Evolutionary conservation across 2,113 vertebrate genomes (phyloP).

Genomic region (Leptobrachium leishanense): DNA sequence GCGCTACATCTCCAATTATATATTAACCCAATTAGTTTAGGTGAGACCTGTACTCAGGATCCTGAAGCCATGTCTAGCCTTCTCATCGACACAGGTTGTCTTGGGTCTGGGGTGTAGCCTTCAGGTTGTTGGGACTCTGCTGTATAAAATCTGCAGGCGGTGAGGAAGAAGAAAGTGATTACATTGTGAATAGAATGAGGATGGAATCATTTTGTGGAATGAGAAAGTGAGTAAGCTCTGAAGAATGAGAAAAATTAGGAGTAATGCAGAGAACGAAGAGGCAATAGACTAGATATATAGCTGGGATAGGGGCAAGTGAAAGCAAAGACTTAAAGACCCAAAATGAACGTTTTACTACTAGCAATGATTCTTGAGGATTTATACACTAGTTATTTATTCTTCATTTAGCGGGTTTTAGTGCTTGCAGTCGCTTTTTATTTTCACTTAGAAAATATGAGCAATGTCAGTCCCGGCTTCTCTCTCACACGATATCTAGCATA

Average conservation of each 20-base stretch:
- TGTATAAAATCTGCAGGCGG: too few species aligned
- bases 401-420: constrained; percentile 2
- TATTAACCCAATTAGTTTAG: too few species aligned
- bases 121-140: too few species aligned
- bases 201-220: too few species aligned
- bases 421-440: background rate
- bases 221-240: background rate
- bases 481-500: background rate
- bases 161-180: too few species aligned
- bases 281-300: background rate
- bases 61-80: too few species aligned
- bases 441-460: constrained; percentile 5
- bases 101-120: too few species aligned
- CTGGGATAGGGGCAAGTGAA: background rate
- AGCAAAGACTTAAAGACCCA: background rate
- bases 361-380: constrained; percentile 7
- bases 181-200: too few species aligned
- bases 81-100: too few species aligned
- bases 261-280: background rate
- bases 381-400: constrained; percentile 20
- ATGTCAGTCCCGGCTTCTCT: background rate
- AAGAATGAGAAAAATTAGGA: background rate
- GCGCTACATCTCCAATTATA: too few species aligned
- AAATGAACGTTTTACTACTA: background rate
- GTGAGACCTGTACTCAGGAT: too few species aligned